A percentile compares a stretch with the other conserved stretches of the same genome.
phyloP scores from a whole-genome alignment of 2,113 vertebrate genomes.

The Pantherophis guttatus region DNA sequence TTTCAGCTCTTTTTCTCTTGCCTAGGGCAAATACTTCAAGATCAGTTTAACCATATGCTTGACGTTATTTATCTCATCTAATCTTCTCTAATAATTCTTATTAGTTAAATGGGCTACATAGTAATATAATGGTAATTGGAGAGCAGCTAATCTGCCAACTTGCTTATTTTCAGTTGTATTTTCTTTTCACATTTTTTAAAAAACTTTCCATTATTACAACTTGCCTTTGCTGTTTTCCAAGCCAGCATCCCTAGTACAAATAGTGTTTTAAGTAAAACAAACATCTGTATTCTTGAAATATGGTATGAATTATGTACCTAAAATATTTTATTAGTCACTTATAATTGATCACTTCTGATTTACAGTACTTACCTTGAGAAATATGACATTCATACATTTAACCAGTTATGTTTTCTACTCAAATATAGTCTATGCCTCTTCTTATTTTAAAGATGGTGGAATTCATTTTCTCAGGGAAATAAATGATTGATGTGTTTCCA shows the following conservation, averaged over 20 bases:
- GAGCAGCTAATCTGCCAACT: background rate
- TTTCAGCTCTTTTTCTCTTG: background rate
- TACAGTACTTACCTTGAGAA: background rate
- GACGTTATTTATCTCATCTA: background rate
- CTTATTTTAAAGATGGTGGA: background rate
- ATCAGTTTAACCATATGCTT: background rate
- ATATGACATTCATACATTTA: background rate
- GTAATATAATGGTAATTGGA: background rate
- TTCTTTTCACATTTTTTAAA: background rate
- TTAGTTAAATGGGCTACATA: background rate
- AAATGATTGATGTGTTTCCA: background rate
- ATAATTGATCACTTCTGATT: background rate
- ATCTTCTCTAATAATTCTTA: background rate
- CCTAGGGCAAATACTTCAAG: constrained; percentile 1
- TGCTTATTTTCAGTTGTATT: background rate
- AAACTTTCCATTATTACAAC: background rate
- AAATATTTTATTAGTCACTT: background rate
- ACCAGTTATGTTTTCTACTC: background rate
- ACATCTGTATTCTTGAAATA: background rate
- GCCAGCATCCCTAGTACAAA: background rate
- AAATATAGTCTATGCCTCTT: background rate
- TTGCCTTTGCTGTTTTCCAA: background rate
- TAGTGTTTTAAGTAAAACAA: background rate
- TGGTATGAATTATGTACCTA: background rate
- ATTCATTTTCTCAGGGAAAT: background rate